These are phyloP conservation scores for Chaunax sp. DNA, from an alignment of 2,797 vertebrate species.

Conservation along the genomic window DNA sequence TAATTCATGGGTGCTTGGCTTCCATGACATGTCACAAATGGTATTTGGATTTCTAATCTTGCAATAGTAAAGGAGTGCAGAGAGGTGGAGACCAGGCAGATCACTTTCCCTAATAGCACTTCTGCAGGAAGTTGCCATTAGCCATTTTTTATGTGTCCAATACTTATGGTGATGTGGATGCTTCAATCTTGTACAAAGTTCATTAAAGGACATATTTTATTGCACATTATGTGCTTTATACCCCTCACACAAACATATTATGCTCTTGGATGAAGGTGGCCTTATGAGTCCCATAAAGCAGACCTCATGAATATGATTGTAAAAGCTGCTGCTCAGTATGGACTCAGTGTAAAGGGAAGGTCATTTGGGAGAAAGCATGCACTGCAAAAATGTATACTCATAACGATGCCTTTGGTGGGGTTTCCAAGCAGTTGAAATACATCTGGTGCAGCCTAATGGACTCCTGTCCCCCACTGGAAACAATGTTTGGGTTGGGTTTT, in stretches of 20 bases:
- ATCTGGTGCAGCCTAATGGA: slow-evolving; percentile 70
- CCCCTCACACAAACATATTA: slow-evolving; percentile 94
- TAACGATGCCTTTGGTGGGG: slow-evolving; percentile 69
- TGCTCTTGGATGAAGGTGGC: slow-evolving; percentile 89
- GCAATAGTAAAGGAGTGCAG: slow-evolving; percentile 40
- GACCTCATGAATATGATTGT: slow-evolving; percentile 91
- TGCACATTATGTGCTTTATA: slow-evolving; percentile 93
- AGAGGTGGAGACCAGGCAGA: slow-evolving; percentile 59
- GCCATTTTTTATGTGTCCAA: slow-evolving; percentile 66
- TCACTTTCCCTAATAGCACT: slow-evolving; percentile 67
- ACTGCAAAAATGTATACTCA: slow-evolving; percentile 72
- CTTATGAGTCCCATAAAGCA: slow-evolving; percentile 93
- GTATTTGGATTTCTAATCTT: slow-evolving; percentile 55
- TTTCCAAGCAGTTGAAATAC: slow-evolving; percentile 68
- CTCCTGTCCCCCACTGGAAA: slow-evolving; percentile 47
- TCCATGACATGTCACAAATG: slow-evolving; percentile 19
- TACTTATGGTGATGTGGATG: slow-evolving; percentile 75
- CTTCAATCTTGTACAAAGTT: slow-evolving; percentile 86
- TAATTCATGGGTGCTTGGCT: slow-evolving; percentile 2
- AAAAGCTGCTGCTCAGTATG: slow-evolving; percentile 81
- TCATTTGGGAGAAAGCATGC: slow-evolving; percentile 75
- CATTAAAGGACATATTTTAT: slow-evolving; percentile 96
- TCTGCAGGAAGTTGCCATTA: slow-evolving; percentile 74
- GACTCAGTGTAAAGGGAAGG: slow-evolving; percentile 71
- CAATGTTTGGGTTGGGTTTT: slow-evolving; percentile 42